Evolutionary conservation across 2,113 vertebrate species (phyloP).

Genomic region (Copsychus sechellarum): DNA sequence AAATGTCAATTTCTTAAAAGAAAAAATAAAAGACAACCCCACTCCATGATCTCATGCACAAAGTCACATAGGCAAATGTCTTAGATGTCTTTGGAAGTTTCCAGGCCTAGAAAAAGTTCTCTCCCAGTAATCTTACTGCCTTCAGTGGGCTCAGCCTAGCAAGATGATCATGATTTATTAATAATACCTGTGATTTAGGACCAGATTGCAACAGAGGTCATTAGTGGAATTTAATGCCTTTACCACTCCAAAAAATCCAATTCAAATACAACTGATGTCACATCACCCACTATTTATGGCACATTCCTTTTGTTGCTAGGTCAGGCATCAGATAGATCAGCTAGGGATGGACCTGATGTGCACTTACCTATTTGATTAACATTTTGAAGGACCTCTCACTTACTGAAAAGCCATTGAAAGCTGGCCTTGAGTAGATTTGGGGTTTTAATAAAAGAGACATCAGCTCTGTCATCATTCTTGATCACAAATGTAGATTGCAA

Average conservation of each 20-base stretch:
- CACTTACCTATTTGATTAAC: neutral
- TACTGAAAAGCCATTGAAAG: neutral
- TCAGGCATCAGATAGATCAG: neutral
- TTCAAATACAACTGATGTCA: neutral
- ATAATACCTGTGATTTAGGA: neutral
- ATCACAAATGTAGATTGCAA: neutral
- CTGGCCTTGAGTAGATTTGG: neutral
- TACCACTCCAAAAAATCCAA: neutral
- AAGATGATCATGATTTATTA: neutral
- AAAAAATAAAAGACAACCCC: neutral
- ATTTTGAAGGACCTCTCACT: neutral
- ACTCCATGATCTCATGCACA: neutral
- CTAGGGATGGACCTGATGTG: neutral
- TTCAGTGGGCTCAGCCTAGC: neutral
- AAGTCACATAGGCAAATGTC: neutral
- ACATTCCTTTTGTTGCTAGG: neutral
- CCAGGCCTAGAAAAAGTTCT: neutral
- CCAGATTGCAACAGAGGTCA: neutral
- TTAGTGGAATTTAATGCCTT: neutral
- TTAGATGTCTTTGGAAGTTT: neutral
- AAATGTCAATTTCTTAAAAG: neutral
- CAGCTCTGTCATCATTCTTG: neutral
- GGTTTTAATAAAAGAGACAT: neutral
- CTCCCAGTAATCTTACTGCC: neutral
- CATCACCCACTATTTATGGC: too few species aligned